phyloP scores from a whole-genome alignment of 1,140 invertebrate genomes.

The Philaenus spumarius region DNA sequence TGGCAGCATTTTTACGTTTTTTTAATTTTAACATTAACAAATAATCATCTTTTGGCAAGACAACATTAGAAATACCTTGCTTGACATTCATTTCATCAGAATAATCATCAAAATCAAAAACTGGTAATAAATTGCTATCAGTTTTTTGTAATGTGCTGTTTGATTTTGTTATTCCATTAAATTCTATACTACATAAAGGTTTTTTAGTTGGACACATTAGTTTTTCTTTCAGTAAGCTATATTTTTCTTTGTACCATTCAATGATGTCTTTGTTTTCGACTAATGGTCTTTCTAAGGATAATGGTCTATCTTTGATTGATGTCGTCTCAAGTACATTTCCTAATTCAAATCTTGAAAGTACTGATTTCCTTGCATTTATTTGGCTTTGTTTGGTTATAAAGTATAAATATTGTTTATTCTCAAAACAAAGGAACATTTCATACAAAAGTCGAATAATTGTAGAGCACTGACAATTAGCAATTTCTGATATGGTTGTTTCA shows the following conservation, averaged over 20 bases:
- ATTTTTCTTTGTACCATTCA: slow-evolving; percentile 47
- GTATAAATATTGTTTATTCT: slow-evolving; percentile 46
- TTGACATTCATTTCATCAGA: neutral
- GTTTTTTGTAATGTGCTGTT: neutral
- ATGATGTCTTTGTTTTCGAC: slow-evolving; percentile 42
- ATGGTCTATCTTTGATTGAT: slow-evolving; percentile 38
- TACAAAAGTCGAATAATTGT: slow-evolving; percentile 48
- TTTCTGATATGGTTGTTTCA: slow-evolving; percentile 42
- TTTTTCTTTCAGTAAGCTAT: slow-evolving; percentile 34
- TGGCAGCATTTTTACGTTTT: slow-evolving; percentile 23
- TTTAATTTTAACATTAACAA: slow-evolving; percentile 30
- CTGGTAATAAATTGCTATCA: neutral
- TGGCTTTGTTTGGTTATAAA: slow-evolving; percentile 46
- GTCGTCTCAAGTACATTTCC: slow-evolving; percentile 7
- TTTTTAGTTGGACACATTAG: slow-evolving; percentile 35
- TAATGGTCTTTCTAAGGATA: slow-evolving; percentile 38
- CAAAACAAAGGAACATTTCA: slow-evolving; percentile 50
- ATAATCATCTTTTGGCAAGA: neutral
- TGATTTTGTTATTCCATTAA: neutral
- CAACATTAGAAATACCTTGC: neutral
- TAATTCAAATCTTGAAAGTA: slow-evolving; percentile 25
- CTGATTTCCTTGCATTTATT: slow-evolving; percentile 38
- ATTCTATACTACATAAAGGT: slow-evolving; percentile 30
- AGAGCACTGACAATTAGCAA: slow-evolving; percentile 44
- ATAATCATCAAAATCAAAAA: neutral